Conservation (phyloP, 2,888 invertebrate species). For the Geotrupes spiniger region DNA sequence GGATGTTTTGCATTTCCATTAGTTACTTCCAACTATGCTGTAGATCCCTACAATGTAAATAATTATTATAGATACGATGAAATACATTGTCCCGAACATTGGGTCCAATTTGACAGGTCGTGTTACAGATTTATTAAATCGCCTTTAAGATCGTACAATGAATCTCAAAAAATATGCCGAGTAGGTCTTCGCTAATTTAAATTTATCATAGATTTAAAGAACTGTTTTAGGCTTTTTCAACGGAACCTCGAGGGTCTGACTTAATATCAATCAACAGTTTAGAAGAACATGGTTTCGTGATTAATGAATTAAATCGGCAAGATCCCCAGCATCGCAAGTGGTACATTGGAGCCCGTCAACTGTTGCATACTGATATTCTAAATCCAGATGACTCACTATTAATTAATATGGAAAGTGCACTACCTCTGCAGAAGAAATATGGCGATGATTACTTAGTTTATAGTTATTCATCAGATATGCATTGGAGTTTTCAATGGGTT, state of each 20-base stretch:
- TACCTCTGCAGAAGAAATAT: constrained; percentile 60
- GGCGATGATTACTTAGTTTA: constrained; percentile 77
- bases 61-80: constrained; percentile 41
- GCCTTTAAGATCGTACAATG: constrained; percentile 74
- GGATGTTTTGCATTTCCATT: no score
- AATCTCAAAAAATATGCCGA: constrained; percentile 79
- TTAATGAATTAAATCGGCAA: constrained; percentile 74
- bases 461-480: constrained; percentile 68
- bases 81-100: constrained; percentile 75
- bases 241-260: constrained; percentile 61
- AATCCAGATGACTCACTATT: constrained; percentile 85
- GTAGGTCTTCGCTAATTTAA: constrained; percentile 31
- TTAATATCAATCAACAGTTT: constrained; percentile 74
- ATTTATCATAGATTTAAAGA: background rate
- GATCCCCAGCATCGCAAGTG: constrained; percentile 85
- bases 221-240: constrained; percentile 58
- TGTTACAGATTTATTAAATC: constrained; percentile 91
- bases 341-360: constrained; percentile 80
- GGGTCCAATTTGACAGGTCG: constrained; percentile 76
- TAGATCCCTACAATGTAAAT: constrained; percentile 15
- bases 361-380: constrained; percentile 72
- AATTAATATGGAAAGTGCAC: constrained; percentile 74
- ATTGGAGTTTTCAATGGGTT: constrained; percentile 83
- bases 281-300: constrained; percentile 85
- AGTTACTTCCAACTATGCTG: no score